A percentile compares a stretch with the other conserved stretches of the same genome.
Evolutionary conservation across 64 coral and sea anemone species (phyloP).

Genomic region (Acropora yongei): DNA sequence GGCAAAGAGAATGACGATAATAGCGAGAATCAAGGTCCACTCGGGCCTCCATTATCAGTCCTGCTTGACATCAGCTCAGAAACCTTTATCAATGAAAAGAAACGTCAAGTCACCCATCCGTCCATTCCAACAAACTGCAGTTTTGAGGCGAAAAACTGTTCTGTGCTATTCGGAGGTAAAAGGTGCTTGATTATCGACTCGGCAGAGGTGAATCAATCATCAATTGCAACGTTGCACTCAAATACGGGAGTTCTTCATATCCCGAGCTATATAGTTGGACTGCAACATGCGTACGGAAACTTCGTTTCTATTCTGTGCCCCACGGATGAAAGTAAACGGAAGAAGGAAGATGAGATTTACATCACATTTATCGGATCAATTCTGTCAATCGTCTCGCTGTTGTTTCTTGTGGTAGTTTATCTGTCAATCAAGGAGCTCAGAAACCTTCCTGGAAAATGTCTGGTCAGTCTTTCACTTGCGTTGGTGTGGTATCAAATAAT

Average conservation of each 20-base stretch:
- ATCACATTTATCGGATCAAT: not conserved
- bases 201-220: not conserved
- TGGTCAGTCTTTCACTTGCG: conserved; percentile 26
- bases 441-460: conserved; percentile 41
- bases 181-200: not conserved
- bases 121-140: not conserved
- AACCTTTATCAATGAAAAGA: not conserved
- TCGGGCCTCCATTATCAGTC: not conserved
- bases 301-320: not conserved
- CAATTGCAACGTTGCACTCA: too few species aligned
- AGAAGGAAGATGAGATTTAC: not conserved
- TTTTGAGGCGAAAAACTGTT: not conserved
- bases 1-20: not conserved
- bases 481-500: conserved; percentile 32
- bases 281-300: not conserved
- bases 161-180: not conserved
- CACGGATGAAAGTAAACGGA: not conserved
- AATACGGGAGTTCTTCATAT: not conserved
- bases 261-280: too few species aligned
- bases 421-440: conserved; percentile 3
- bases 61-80: conserved; percentile 28
- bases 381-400: conserved; percentile 13
- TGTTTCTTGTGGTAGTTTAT: conserved; percentile 15
- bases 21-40: not conserved
- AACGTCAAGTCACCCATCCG: not conserved